A percentile compares a stretch with the other conserved stretches of the same genome.
phyloP scores from a whole-genome alignment of 2,113 vertebrate species.

The Cheirogaleus medius region DNA sequence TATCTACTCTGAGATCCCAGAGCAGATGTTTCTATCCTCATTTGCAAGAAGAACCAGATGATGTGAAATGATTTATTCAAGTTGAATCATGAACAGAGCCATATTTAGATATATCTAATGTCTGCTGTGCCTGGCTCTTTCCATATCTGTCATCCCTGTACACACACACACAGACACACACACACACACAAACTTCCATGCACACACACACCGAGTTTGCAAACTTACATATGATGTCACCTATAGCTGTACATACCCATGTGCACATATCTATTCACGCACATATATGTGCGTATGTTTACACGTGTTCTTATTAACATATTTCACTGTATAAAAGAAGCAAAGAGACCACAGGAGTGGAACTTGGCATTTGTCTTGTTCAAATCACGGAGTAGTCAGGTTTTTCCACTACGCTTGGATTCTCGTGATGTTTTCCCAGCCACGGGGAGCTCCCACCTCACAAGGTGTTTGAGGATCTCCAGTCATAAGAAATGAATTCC shows the following conservation, averaged over 20 bases:
- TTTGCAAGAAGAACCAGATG: not conserved
- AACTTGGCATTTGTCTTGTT: no score
- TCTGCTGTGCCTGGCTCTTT: not conserved
- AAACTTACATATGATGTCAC: not conserved
- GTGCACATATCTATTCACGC: not conserved
- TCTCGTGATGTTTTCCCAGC: not conserved
- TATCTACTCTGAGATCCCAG: not conserved
- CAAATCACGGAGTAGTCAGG: not conserved
- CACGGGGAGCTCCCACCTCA: not conserved
- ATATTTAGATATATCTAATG: not conserved
- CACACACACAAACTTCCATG: not conserved
- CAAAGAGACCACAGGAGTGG: not conserved
- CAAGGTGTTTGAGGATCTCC: not conserved
- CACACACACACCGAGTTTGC: not conserved
- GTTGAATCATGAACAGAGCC: not conserved
- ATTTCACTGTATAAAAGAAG: not conserved
- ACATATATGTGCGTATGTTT: no score
- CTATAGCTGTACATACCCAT: rapidly evolving
- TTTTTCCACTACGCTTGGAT: not conserved
- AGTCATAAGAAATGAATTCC: not conserved
- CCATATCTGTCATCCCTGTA: no score
- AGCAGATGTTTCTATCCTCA: not conserved
- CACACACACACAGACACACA: rapidly evolving
- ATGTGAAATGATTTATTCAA: not conserved
- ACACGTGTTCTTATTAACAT: not conserved